Evolutionary conservation across 2,888 invertebrate species (phyloP).

Genomic region (Pharmacophagus antenor): DNA sequence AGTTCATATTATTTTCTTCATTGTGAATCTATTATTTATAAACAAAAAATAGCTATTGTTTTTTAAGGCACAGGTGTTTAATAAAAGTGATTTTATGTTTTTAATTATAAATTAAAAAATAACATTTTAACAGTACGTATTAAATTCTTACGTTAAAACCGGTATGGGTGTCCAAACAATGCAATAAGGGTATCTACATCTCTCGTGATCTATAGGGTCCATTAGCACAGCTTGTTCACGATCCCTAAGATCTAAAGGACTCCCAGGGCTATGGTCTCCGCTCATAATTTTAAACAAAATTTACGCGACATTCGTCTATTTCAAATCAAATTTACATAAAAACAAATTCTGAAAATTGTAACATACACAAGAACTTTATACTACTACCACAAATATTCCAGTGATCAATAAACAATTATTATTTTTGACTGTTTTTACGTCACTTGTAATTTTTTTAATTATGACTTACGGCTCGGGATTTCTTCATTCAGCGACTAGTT

Average conservation of each 20-base stretch:
- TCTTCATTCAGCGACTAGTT: too few species aligned
- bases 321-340: conserved; percentile 1
- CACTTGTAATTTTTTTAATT: neutral
- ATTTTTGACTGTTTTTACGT: neutral
- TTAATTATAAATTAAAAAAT: too few species aligned
- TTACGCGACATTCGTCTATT: conserved; percentile 28
- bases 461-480: too few species aligned
- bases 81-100: too few species aligned
- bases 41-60: too few species aligned
- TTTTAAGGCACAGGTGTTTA: too few species aligned
- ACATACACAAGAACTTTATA: neutral
- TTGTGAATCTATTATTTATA: too few species aligned
- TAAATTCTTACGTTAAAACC: conserved; percentile 85
- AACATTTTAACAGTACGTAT: neutral
- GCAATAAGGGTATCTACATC: conserved; percentile 90
- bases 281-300: conserved; percentile 46
- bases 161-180: conserved; percentile 99
- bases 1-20: too few species aligned
- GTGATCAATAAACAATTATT: conserved; percentile 7
- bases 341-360: neutral
- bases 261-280: conserved; percentile 58
- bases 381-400: neutral
- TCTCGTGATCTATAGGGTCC: conserved; percentile 80
- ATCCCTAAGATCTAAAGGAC: conserved; percentile 52
- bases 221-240: conserved; percentile 63